Evolutionary conservation across 2,888 invertebrate species (phyloP), one percentile per base, ranked within the genome.

Genomic region (Agonopterix heracliana): DNA sequence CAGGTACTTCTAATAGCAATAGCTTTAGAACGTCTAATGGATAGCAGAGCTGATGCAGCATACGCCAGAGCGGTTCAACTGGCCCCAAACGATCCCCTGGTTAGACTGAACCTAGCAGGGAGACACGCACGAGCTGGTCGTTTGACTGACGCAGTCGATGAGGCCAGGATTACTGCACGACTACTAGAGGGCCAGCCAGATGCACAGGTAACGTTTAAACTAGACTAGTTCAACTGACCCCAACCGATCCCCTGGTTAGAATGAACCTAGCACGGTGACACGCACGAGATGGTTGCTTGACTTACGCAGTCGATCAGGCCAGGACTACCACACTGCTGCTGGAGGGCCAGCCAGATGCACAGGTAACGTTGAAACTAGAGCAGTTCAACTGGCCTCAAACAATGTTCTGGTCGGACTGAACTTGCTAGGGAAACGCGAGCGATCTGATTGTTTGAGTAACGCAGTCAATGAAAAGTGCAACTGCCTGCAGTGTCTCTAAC

Each of bases 1-100:
- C 56, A 88, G 87, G 78, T 88, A 0, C 65, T 88, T 0, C 64
- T 88, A 9, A 80, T 88, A 62, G 86, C 72, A 10, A 74, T 87
- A 50, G 76, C 84, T 0, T 55, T 88, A 34, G 87, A 88, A 55
- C 79, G 79, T 0, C 60, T 88, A 1, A 78, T 74, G 0, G 87
- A 88, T 57, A 64, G 60, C 3, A 69, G 88, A 9, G 71, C 86
- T 1, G 88, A 87, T 41, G 71, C 85, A 0, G 88, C 85, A 1
- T 88, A 78, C 51, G 56, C 63, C 0, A 64, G 81, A 8, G 87
- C 88, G 0, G 68, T 61, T 0, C 54, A 57, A 0, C 53, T 87
- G n/a, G 74, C 77, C 1, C 70, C 78, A 0, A 64, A 70, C 2
- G 80, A 84, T 40, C 66, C 83, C 0, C 71, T 86, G 3, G 59